These are phyloP conservation scores for Hybos culiciformis DNA, from an alignment of 2,888 invertebrate genomes.

Conservation along the genomic window DNA sequence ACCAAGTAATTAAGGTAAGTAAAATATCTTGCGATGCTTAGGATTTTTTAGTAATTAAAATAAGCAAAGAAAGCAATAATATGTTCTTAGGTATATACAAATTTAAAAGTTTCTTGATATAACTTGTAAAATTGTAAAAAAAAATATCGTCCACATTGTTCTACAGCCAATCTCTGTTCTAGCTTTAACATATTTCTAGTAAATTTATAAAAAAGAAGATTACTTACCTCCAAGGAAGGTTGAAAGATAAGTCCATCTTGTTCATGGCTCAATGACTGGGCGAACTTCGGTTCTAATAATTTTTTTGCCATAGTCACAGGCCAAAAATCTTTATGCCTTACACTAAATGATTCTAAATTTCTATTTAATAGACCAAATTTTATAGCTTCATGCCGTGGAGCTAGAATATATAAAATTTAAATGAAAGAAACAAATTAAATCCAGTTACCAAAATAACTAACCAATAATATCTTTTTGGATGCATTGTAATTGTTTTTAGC, in stretches of 20 bases:
- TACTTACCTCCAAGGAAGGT: constrained; percentile 62
- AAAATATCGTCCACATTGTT: no score
- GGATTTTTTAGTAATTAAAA: no score
- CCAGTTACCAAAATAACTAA: constrained; percentile 23
- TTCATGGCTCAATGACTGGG: constrained; percentile 73
- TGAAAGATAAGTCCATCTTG: constrained; percentile 98
- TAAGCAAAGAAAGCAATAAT: no score
- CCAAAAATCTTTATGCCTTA: constrained; percentile 87
- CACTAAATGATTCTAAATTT: constrained; percentile 73
- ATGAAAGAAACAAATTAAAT: neutral
- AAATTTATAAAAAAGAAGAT: no score
- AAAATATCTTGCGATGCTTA: no score
- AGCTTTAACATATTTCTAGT: no score
- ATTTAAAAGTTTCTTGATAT: no score
- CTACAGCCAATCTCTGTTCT: no score
- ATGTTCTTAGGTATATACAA: no score
- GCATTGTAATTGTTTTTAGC: no score
- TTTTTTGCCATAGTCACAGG: constrained; percentile 56
- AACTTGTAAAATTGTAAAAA: no score
- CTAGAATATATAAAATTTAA: constrained; percentile 17
- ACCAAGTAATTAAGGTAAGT: no score
- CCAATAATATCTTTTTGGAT: constrained; percentile 61
- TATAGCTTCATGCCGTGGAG: constrained; percentile 57
- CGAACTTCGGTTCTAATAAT: constrained; percentile 72
- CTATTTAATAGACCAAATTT: constrained; percentile 59